phyloP scores from a whole-genome alignment of 2,797 vertebrate genomes.

The Psittacula echo region DNA sequence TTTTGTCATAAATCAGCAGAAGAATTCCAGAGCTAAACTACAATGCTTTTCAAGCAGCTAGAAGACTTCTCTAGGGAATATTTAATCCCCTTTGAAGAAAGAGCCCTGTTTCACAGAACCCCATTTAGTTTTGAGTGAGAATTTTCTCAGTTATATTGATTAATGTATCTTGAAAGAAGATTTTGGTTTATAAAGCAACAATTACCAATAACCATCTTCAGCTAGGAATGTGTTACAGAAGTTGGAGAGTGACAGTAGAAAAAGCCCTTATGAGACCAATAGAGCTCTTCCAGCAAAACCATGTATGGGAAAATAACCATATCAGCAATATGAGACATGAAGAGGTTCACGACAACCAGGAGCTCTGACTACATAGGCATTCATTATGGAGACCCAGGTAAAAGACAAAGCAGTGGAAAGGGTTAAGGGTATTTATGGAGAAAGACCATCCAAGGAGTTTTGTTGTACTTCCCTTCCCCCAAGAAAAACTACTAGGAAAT shows the following conservation, averaged over 20 bases:
- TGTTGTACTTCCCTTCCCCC: neutral
- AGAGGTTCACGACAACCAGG: neutral
- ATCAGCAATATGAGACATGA: neutral
- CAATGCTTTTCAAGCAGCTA: neutral
- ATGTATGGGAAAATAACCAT: neutral
- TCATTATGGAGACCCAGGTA: neutral
- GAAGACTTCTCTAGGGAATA: conserved; percentile 6
- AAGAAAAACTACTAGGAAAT: neutral
- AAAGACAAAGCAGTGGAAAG: neutral
- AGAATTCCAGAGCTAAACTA: neutral
- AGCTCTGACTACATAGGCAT: neutral
- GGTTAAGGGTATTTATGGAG: neutral
- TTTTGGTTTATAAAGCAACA: conserved; percentile 5
- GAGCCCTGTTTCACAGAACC: neutral
- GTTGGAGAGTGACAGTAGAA: neutral
- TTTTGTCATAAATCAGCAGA: conserved; percentile 6
- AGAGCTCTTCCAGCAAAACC: neutral
- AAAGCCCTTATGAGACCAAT: neutral
- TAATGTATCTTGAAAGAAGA: neutral
- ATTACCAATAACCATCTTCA: neutral
- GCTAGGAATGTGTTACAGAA: neutral
- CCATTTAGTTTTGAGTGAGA: neutral
- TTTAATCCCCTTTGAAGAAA: conserved; percentile 29
- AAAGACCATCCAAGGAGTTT: neutral
- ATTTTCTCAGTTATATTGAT: conserved; percentile 24